These are phyloP conservation scores for Apogon hyalosoma DNA, from an alignment of 2,797 vertebrate genomes.

Conservation along the genomic window DNA sequence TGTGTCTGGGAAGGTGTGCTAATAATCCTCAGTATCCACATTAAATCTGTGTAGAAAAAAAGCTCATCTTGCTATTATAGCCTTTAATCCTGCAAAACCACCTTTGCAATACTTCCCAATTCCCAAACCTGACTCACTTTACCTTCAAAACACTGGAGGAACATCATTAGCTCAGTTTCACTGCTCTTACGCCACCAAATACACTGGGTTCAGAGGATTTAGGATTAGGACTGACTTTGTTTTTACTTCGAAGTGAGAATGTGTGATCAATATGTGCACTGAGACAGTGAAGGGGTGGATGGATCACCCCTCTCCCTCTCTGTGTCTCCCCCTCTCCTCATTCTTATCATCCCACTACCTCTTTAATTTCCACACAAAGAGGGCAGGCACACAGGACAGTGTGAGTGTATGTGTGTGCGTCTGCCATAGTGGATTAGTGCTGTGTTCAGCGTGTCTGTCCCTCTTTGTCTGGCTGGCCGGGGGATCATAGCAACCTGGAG, in stretches of 20 bases:
- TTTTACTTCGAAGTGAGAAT: constrained; percentile 33
- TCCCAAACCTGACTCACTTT: not conserved
- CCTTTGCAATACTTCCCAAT: constrained; percentile 20
- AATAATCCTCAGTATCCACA: constrained; percentile 30
- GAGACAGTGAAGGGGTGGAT: constrained; percentile 58
- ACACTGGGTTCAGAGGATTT: constrained; percentile 3
- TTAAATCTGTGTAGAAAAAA: constrained; percentile 19
- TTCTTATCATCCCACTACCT: constrained; percentile 66
- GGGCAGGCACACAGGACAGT: constrained; percentile 50
- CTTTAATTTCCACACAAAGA: constrained; percentile 80
- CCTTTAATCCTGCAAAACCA: constrained; percentile 43
- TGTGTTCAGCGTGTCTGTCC: constrained; percentile 76
- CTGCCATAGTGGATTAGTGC: constrained; percentile 82
- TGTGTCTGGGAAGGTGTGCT: constrained; percentile 10
- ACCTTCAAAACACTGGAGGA: constrained; percentile 5
- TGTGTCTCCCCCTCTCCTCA: constrained; percentile 25
- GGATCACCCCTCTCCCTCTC: constrained; percentile 48
- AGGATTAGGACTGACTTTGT: constrained; percentile 24
- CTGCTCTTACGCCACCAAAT: constrained; percentile 25
- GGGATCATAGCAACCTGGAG: constrained; percentile 82
- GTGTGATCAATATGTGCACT: constrained; percentile 71
- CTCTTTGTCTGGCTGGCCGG: constrained; percentile 81
- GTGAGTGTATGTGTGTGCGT: constrained; percentile 52
- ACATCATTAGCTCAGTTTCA: constrained; percentile 24
- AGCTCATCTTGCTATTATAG: constrained; percentile 38